A percentile compares a stretch with the other conserved stretches of the same genome.
phyloP scores from a whole-genome alignment of 2,113 vertebrate species.

The Poecilia latipinna region DNA sequence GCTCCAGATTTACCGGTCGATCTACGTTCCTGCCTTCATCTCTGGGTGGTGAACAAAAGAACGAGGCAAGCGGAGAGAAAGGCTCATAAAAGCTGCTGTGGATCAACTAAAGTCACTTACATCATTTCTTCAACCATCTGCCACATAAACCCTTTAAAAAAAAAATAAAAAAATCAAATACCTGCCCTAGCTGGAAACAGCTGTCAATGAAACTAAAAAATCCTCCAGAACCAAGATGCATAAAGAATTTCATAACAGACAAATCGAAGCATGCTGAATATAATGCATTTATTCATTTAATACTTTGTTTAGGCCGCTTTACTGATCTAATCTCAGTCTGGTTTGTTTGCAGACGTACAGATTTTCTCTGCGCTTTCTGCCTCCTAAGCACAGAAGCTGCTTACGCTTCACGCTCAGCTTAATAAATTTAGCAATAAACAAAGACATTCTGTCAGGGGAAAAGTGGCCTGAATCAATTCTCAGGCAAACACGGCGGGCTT shows the following conservation, averaged over 20 bases:
- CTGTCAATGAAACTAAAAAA: not conserved
- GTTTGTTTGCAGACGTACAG: constrained; percentile 6
- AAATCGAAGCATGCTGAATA: constrained; percentile 46
- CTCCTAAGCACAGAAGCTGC: constrained; percentile 44
- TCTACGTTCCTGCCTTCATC: too few relatives aligned
- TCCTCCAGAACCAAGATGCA: constrained; percentile 16
- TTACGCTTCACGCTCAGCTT: constrained; percentile 59
- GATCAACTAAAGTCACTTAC: not conserved
- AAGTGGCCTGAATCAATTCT: constrained; percentile 49
- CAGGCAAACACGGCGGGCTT: constrained; percentile 18
- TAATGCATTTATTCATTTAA: constrained; percentile 79
- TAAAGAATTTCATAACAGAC: constrained; percentile 36
- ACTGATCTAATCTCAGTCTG: constrained; percentile 42
- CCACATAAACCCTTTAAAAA: not conserved
- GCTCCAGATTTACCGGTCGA: too few relatives aligned
- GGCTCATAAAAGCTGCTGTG: not conserved
- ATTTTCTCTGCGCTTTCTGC: constrained; percentile 20
- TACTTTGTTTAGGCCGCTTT: constrained; percentile 42
- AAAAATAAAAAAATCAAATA: not conserved
- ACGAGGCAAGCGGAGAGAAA: too few relatives aligned
- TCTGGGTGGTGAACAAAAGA: too few relatives aligned
- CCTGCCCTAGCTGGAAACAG: not conserved
- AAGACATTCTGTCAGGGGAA: constrained; percentile 46
- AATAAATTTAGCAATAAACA: constrained; percentile 59
- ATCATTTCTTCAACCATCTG: not conserved